These are phyloP conservation scores for Nomia melanderi DNA, from an alignment of 1,140 invertebrate genomes.

Conservation along the genomic window DNA sequence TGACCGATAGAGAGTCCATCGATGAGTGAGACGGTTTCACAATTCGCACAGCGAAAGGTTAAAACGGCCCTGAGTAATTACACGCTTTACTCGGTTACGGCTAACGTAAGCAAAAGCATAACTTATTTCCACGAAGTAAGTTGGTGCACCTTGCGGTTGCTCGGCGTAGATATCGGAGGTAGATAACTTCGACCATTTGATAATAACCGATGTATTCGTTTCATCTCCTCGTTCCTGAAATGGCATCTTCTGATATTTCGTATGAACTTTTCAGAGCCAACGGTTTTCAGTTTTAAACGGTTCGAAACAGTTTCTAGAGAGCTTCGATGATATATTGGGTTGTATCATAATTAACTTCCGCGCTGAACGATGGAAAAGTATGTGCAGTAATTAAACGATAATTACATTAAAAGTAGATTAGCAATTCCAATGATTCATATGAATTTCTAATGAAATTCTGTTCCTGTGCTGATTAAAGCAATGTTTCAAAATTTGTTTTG, in stretches of 20 bases:
- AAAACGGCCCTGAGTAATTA: constrained; percentile 53
- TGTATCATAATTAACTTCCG: no score
- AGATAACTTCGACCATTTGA: constrained; percentile 29
- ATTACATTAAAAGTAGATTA: no score
- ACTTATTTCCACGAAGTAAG: constrained; percentile 65
- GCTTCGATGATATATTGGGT: no score
- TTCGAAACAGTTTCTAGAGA: no score
- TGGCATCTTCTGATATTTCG: constrained; percentile 16
- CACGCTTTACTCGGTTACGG: constrained; percentile 34
- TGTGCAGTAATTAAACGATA: no score
- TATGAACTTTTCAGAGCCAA: background rate
- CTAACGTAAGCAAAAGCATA: constrained; percentile 33
- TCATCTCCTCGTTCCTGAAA: background rate
- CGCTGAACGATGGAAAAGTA: no score
- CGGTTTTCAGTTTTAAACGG: no score
- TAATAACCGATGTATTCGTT: background rate
- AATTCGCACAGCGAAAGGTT: constrained; percentile 60
- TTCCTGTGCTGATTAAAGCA: no score
- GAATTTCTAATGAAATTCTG: no score
- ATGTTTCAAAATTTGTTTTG: no score
- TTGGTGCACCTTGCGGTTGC: constrained; percentile 40
- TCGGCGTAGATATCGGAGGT: constrained; percentile 40
- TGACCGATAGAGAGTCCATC: constrained; percentile 46
- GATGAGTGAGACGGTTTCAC: constrained; percentile 59
- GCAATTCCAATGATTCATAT: no score